Percentiles rank a stretch among this genome's conserved stretches.
phyloP scores from a whole-genome alignment of 2,797 vertebrate genomes.

The Micromesistius poutassou region DNA sequence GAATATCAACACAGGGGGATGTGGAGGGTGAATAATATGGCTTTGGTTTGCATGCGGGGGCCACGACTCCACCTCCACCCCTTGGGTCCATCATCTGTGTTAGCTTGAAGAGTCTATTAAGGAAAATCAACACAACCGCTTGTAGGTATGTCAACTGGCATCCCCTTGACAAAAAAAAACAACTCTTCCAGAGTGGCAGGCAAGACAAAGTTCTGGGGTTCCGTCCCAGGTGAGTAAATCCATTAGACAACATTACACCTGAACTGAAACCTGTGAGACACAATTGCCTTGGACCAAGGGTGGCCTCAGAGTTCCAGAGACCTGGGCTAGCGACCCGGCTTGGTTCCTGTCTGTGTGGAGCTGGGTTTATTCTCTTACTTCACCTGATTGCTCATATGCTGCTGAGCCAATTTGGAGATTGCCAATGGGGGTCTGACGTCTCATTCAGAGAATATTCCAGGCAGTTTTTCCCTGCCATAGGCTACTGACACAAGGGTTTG shows the following conservation, averaged over 20 bases:
- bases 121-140: neutral
- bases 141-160: neutral
- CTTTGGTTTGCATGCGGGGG: neutral
- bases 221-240: neutral
- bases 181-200: neutral
- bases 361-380: neutral
- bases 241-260: neutral
- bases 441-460: neutral
- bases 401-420: neutral
- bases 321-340: neutral
- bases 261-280: neutral
- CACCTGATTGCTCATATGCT: neutral
- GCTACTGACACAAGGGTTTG: neutral
- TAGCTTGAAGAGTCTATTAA: neutral
- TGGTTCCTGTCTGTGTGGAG: neutral
- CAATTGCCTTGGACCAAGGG: neutral
- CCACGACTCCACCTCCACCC: neutral
- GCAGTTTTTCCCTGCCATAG: neutral
- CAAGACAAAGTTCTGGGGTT: neutral
- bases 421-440: neutral
- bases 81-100: neutral
- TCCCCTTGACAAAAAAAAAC: neutral
- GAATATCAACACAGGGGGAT: constrained; percentile 32
- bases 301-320: neutral
- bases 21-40: constrained; percentile 38